These are phyloP conservation scores for Autographa gamma DNA, from an alignment of 2,888 invertebrate species.

Conservation along the genomic window DNA sequence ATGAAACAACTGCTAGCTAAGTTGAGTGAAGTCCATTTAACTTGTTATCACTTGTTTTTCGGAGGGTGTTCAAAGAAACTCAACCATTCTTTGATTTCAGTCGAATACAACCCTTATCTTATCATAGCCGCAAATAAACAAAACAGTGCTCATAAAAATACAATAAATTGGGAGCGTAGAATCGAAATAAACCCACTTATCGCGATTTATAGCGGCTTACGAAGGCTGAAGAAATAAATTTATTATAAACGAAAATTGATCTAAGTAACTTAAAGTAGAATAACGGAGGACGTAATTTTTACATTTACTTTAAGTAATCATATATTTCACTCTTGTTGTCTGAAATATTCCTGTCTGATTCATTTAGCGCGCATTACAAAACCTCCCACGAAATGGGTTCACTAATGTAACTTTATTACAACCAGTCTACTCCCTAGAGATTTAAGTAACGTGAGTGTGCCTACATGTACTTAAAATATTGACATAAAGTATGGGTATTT, in stretches of 20 bases:
- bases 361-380: conserved; percentile 14
- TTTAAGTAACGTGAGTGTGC: neutral
- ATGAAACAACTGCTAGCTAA: neutral
- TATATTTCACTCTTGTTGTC: conserved; percentile 5
- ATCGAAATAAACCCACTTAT: conserved; percentile 39
- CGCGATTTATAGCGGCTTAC: conserved; percentile 44
- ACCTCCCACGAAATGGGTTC: conserved; percentile 12
- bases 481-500: neutral
- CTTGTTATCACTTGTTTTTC: neutral
- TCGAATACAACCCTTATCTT: conserved; percentile 25
- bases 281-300: neutral
- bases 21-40: neutral
- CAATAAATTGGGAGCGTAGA: conserved; percentile 33
- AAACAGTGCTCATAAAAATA: conserved; percentile 32
- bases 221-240: conserved; percentile 17
- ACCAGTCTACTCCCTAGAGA: conserved; percentile 16
- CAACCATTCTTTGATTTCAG: conserved; percentile 9
- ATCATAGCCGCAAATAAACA: conserved; percentile 35
- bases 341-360: conserved; percentile 16
- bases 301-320: neutral
- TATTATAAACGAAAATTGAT: conserved; percentile 2
- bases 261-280: neutral
- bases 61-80: neutral
- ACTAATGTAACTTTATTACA: conserved; percentile 17
- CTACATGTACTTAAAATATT: neutral